Conservation (phyloP, 2,113 vertebrate genomes). For the Laticauda colubrina region DNA sequence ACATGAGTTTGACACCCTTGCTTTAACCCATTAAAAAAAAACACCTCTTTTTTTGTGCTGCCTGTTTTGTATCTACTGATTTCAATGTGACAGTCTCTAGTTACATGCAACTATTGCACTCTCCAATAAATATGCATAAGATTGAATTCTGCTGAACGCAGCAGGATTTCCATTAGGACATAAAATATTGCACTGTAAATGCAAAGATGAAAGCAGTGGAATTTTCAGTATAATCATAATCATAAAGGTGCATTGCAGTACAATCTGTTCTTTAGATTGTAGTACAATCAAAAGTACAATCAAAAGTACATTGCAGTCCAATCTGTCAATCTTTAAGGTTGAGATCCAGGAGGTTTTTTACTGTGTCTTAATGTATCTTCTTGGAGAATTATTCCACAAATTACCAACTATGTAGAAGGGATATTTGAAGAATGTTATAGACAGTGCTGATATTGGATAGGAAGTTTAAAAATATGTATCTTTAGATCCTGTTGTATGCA, state of each 20-base stretch:
- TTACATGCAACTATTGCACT: background rate
- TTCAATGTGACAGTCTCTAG: background rate
- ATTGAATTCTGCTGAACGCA: background rate
- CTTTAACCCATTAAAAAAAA: background rate
- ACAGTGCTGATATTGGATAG: background rate
- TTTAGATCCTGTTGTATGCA: background rate
- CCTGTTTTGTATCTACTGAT: background rate
- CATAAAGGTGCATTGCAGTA: background rate
- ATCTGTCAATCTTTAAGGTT: background rate
- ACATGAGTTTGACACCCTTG: no score
- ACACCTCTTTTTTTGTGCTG: background rate
- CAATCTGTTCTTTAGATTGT: background rate
- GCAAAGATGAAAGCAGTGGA: background rate
- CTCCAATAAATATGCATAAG: background rate
- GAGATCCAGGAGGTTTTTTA: background rate
- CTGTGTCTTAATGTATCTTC: background rate
- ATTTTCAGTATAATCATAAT: conserved; percentile 8
- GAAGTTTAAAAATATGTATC: background rate
- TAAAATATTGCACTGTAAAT: background rate
- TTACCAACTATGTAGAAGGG: background rate
- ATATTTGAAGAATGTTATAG: background rate
- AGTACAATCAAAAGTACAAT: background rate
- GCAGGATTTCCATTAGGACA: background rate
- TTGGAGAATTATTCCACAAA: background rate
- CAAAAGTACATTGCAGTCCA: background rate